Base-by-base conservation (phyloP, 2,888 invertebrate species). In the Heliconius aoede region DNA sequence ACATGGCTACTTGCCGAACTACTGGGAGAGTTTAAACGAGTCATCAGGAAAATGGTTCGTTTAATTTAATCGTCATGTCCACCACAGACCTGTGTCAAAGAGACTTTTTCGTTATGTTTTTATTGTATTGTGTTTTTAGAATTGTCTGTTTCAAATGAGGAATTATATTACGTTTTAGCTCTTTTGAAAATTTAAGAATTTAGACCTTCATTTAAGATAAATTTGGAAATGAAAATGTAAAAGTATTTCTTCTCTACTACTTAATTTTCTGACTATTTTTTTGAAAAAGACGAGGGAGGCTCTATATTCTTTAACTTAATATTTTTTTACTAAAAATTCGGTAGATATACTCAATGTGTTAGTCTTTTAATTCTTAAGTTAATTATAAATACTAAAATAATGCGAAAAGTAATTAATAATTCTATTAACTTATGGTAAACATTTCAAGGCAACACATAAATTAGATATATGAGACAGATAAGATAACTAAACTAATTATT, bases 11-110 rank as follows among this genome's bases (percentile, higher is more conserved):
- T 69, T 9, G 73, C 75, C 76, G 76, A 74, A 28, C 74, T 46
- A 76, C 75, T 74, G 46, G 61, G 75, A 71, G 73, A 61, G 76
- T 77, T 69, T 74, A 77, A 79, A 79, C 61, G 77, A 73, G 62
- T 64, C 80, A 71, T 69, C 62, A 77, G 73, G 72, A 77, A 76
- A 73, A 69, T 76, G 73, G 76, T 76, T 72, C 72, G 74, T 78
- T 74, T 78, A 84, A 86, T 84, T 82, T 83, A 78, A 78, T 80
- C 74, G 76, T 78, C 76, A 76, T 80, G 78, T 80, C 79, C 72
- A 69, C 78, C 78, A 76, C 78, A 80, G 79, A 78, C 76, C 74
- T 71, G 65, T 73, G 74, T 78, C 79, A 78, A 80, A 80, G 76
- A 64, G 74, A 76, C 74, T 60, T 78, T 78, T 76, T 76, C 73